Base-by-base conservation (phyloP, 2,888 invertebrate genomes). In the Philopedon plagiatum region DNA sequence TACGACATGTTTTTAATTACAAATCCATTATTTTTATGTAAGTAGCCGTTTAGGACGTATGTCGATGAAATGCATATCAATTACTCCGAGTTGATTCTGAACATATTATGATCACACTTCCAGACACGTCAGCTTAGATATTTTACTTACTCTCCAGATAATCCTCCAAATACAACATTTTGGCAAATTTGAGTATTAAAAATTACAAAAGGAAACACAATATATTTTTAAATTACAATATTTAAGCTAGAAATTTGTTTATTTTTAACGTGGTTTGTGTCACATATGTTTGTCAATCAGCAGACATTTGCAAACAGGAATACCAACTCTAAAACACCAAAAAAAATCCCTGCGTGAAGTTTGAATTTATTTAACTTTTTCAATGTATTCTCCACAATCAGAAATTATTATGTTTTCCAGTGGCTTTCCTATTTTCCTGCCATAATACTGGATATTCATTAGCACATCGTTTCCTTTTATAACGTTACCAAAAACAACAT, bases 111-210 rank as follows among this genome's bases (percentile, higher is more conserved):
- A 51, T 37, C 18, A 63, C 21, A 51, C 29, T n/a, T n/a, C n/a
- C 15, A 13, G 29, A 56, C 64, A 56, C 56, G 56, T 64, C 49
- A 56, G 56, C 54, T 18, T 23, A 15, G 15, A 5, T 15, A 44
- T 5, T 62, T 41, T 81, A 91, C 96, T 91, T 90, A 97, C 97
- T 97, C 91, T 99, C 98, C 80, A 98, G 89, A 89, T 97, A 99
- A 90, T 99, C 99, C 87, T 98, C 98, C 80, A 98, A 90, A 87
- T 98, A 98, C 87, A 98, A 88, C 98, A 98, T 98, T 86, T 86
- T 92, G 62, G 51, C 51, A 56, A 63, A 44, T 32, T 44, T 46
- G 56, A 41, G 41, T 60, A 51, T 66, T 46, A 15, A 46, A 44
- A 26, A 58, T 37, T 26, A 66, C 63, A 54, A 69, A 54, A 69